Percentiles rank a stretch among this genome's conserved stretches.
Evolutionary conservation across 2,113 vertebrate genomes (phyloP).

Genomic region (Stercorarius parasiticus): DNA sequence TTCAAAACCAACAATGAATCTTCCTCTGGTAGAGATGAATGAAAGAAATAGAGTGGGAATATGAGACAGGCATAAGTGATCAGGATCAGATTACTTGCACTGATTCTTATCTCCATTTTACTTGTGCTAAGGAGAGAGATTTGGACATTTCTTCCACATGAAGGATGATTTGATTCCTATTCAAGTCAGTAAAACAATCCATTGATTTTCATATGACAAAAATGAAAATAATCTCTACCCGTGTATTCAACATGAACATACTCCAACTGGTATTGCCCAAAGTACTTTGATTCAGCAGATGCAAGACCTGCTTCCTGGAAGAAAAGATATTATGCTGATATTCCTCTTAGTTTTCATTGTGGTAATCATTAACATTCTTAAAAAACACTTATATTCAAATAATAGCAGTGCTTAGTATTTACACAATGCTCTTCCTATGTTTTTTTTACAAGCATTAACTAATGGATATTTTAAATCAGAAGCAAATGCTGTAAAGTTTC

Average conservation of each 20-base stretch:
- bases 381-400: neutral
- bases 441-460: neutral
- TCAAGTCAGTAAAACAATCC: neutral
- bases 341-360: neutral
- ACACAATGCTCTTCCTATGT: neutral
- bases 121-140: neutral
- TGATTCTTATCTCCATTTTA: neutral
- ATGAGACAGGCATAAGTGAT: neutral
- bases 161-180: neutral
- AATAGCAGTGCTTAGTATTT: neutral
- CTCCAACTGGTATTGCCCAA: neutral
- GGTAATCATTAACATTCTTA: neutral
- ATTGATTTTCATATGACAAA: neutral
- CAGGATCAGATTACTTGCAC: neutral
- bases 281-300: neutral
- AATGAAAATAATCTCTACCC: neutral
- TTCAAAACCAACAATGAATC: neutral
- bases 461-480: neutral
- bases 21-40: neutral
- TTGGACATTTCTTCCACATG: neutral
- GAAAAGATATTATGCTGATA: neutral
- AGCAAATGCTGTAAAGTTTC: neutral
- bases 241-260: neutral
- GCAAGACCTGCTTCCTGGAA: neutral
- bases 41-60: neutral